Conservation (phyloP, 2,888 invertebrate species). For the Athalia rosae region DNA sequence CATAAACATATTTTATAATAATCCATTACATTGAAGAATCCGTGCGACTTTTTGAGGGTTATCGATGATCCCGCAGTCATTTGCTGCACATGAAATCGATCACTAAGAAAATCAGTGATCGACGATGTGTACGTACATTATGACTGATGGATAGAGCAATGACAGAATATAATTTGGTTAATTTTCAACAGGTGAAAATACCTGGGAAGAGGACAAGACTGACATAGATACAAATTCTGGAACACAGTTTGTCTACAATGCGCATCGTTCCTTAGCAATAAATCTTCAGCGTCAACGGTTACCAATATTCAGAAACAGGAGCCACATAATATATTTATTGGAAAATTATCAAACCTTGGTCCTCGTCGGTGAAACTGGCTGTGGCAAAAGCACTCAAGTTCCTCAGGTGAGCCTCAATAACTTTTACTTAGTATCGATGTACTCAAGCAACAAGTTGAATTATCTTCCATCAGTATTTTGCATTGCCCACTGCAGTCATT, state of each 20-base stretch:
- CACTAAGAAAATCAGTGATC: neutral
- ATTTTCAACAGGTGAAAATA: conserved; percentile 62
- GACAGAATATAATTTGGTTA: neutral
- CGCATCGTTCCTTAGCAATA: conserved; percentile 87
- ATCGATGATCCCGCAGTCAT: too few species aligned
- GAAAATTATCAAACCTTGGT: conserved; percentile 94
- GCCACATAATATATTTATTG: conserved; percentile 91
- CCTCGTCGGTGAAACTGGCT: conserved; percentile 95
- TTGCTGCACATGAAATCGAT: too few species aligned
- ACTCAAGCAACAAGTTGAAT: too few species aligned
- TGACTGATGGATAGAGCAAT: neutral
- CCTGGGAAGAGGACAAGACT: conserved; percentile 72
- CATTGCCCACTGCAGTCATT: too few species aligned
- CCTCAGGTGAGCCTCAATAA: conserved; percentile 83
- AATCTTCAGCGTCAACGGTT: conserved; percentile 89
- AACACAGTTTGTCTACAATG: conserved; percentile 88
- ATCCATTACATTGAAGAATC: too few species aligned
- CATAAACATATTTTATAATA: too few species aligned
- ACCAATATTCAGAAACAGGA: conserved; percentile 90
- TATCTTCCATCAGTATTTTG: too few species aligned
- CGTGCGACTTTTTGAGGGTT: too few species aligned
- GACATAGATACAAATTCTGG: conserved; percentile 77
- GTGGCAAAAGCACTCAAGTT: conserved; percentile 96
- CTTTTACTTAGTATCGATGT: neutral
- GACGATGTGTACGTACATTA: neutral